Percentiles rank a stretch among this genome's conserved stretches.
phyloP scores from a whole-genome alignment of 2,113 vertebrate genomes.

The Gasterosteus aculeatus region DNA sequence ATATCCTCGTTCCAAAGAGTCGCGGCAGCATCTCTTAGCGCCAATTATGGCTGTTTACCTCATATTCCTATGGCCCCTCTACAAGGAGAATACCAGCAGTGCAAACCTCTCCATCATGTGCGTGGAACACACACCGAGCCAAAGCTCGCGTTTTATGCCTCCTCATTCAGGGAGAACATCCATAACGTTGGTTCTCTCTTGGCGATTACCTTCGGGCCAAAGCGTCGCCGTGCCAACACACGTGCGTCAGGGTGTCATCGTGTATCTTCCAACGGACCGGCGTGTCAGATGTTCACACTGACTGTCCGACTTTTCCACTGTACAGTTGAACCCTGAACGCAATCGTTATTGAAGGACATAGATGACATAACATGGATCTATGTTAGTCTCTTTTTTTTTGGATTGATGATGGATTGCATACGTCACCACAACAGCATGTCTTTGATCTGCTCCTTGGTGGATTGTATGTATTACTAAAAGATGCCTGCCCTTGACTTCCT shows the following conservation, averaged over 20 bases:
- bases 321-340: background rate
- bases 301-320: background rate
- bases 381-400: background rate
- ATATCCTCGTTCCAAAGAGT: background rate
- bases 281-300: background rate
- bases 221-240: too few relatives aligned
- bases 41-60: background rate
- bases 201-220: too few relatives aligned
- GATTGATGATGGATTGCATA: background rate
- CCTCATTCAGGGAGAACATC: background rate
- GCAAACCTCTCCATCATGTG: background rate
- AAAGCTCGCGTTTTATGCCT: background rate
- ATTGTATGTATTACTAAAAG: background rate
- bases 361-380: background rate
- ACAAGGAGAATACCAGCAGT: background rate
- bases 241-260: too few relatives aligned
- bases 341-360: background rate
- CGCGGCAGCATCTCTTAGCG: background rate
- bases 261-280: too few relatives aligned
- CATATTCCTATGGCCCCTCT: background rate
- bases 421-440: background rate
- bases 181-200: too few relatives aligned
- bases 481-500: background rate
- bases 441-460: constrained; percentile 4
- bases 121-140: background rate